Conservation (phyloP, 2,113 vertebrate genomes). For the Nesogale talazaci region DNA sequence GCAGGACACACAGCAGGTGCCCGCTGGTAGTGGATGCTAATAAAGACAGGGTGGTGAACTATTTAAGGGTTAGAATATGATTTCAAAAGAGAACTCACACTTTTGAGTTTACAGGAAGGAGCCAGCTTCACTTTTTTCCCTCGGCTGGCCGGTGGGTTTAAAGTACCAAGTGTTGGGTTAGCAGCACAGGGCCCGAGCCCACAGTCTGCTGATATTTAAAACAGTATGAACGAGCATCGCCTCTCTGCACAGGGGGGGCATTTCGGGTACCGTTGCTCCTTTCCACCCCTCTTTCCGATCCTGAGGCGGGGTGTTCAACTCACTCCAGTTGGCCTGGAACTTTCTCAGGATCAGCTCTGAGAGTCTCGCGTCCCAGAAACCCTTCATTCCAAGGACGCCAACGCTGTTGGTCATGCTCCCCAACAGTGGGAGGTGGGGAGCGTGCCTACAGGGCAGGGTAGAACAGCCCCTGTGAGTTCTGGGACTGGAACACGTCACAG, state of each 20-base stretch:
- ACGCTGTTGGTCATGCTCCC: background rate
- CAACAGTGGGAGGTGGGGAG: too few species aligned
- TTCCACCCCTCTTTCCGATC: background rate
- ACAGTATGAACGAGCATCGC: background rate
- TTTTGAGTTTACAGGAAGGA: too few species aligned
- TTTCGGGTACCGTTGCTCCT: background rate
- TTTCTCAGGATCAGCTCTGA: background rate
- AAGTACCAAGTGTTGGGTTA: too few species aligned
- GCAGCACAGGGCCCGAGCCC: too few species aligned
- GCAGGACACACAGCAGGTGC: background rate
- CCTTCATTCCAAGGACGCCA: background rate
- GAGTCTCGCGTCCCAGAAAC: too few species aligned
- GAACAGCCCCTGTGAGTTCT: too few species aligned
- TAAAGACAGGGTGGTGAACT: background rate
- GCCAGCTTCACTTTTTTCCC: too few species aligned
- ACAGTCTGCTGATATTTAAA: constrained; percentile 17
- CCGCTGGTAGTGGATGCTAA: background rate
- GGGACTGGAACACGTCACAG: too few species aligned
- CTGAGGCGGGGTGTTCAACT: background rate
- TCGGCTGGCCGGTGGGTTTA: too few species aligned
- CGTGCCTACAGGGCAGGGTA: too few species aligned
- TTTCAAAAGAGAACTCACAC: background rate
- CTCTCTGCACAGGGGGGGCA: background rate
- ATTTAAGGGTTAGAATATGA: background rate
- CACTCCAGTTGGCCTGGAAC: background rate